Evolutionary conservation across 2,888 invertebrate species (phyloP).

Genomic region (Onthophagus sagittarius): DNA sequence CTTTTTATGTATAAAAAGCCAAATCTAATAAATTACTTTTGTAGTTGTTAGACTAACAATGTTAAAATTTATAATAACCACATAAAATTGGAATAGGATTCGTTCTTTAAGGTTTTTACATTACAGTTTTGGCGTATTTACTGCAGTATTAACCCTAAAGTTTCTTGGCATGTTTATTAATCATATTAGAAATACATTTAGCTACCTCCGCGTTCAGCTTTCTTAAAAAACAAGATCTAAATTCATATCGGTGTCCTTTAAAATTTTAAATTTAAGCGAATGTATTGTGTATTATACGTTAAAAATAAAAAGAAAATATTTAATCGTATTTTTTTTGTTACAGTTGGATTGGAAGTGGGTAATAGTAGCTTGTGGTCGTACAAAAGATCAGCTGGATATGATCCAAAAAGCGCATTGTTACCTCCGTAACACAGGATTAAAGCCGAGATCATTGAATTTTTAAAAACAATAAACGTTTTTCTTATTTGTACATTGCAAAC

Average conservation of each 20-base stretch:
- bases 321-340: conserved; percentile 36
- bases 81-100: conserved; percentile 8
- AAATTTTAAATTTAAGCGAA: neutral
- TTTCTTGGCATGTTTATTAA: neutral
- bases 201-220: too few relatives aligned
- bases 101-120: neutral
- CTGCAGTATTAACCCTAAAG: conserved; percentile 2
- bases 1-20: neutral
- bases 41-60: conserved; percentile 1
- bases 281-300: neutral
- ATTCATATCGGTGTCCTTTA: neutral
- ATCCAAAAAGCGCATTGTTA: conserved; percentile 80
- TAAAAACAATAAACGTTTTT: conserved; percentile 38
- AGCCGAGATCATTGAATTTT: conserved; percentile 77
- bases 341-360: conserved; percentile 80
- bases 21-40: neutral
- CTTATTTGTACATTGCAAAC: conserved; percentile 8
- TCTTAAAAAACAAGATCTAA: too few relatives aligned
- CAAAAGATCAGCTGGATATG: conserved; percentile 82
- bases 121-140: neutral
- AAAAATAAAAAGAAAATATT: neutral
- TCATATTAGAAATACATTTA: neutral
- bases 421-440: conserved; percentile 65
- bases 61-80: neutral
- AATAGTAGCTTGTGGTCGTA: conserved; percentile 84